These are phyloP conservation scores for Osmerus eperlanus DNA, from an alignment of 2,113 vertebrate genomes.

Conservation along the genomic window DNA sequence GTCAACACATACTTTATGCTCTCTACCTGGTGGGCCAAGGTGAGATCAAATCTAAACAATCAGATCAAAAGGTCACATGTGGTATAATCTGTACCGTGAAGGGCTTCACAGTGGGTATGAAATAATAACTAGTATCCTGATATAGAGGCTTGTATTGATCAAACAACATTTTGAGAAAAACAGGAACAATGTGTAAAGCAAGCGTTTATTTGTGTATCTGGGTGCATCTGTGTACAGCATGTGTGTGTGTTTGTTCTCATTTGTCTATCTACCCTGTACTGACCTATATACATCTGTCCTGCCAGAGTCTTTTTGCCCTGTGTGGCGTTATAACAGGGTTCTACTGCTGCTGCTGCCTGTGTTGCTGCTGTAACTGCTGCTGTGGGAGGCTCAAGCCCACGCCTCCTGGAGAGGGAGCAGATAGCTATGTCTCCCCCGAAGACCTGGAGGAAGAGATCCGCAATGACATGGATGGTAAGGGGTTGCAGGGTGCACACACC, in stretches of 20 bases:
- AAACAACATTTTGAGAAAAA: background rate
- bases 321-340: conserved; percentile 89
- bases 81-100: no score
- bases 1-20: conserved; percentile 98
- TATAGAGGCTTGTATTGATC: no score
- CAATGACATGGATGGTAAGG: conserved; percentile 80
- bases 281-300: background rate
- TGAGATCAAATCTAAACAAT: conserved; percentile 49
- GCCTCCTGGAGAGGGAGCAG: conserved; percentile 67
- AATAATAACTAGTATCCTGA: background rate
- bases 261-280: background rate
- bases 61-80: background rate
- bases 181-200: background rate
- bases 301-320: conserved; percentile 81
- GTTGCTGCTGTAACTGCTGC: conserved; percentile 98
- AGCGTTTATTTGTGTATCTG: background rate
- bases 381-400: conserved; percentile 85
- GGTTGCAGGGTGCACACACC: background rate
- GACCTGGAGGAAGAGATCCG: conserved; percentile 92
- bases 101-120: no score
- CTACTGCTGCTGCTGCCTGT: conserved; percentile 95
- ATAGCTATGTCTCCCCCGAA: conserved; percentile 82
- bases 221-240: background rate
- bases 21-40: conserved; percentile 99
- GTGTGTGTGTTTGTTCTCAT: background rate